Evolutionary conservation across 2,797 vertebrate genomes (phyloP), one percentile per base, ranked within the genome.

Genomic region (Danio albolineatus): DNA sequence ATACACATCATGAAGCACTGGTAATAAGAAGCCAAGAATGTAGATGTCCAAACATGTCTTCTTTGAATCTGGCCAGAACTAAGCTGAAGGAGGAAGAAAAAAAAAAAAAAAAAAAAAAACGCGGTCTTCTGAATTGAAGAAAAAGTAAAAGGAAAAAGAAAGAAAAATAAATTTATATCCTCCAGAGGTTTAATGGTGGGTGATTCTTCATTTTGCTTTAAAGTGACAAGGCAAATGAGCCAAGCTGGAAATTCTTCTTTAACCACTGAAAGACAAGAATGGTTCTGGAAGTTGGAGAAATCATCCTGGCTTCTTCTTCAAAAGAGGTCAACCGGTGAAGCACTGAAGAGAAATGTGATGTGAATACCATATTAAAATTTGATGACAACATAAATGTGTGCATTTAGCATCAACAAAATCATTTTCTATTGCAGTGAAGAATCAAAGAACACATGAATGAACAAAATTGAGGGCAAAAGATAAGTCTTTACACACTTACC

Each of bases 381-480:
- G 13, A 65, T 57, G 36, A 73, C 53, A 73, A 43, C 62, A 65
- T 6, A 10, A 72, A 76, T 76, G 41, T 36, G 38, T 64, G 38
- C 12, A 38, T 43, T 82, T 54, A 76, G 82, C 73, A 75, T 19
- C 7, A 46, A 28, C 86, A 84, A 70, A 81, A 88, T 91, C 91
- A 87, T 86, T 71, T 89, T 92, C 90, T 85, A 79, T 86, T 89
- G 90, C 92, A 93, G 92, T 90, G 89, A 82, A 48, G 78, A 56
- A 84, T 36, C 72, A 72, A 71, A 77, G 83, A 81, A 84, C 78
- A 76, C 89, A 92, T 91, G 91, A 93, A 94, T 91, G 90, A 92
- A 85, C 90, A 92, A 93, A 93, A 91, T 61, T 19, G 49, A 48
- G 28, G 1, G 10, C 36, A 28, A 61, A 41, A 36, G 43, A 19